Evolutionary conservation across 2,888 invertebrate genomes (phyloP).

Genomic region (Dasysyrphus albostriatus): DNA sequence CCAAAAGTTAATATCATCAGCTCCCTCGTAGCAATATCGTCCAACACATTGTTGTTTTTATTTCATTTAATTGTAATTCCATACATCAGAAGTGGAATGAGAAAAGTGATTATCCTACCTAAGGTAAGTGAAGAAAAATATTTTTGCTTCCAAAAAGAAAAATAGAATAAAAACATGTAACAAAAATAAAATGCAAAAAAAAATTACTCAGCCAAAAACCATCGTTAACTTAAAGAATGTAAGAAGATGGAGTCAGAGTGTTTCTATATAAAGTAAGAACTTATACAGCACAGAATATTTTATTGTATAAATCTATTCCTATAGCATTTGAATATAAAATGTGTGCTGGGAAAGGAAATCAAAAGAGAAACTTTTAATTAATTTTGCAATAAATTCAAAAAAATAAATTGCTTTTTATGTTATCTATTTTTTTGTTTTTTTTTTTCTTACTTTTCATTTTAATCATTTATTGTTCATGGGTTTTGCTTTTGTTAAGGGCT

Average conservation of each 20-base stretch:
- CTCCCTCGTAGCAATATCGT: neutral
- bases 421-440: constrained; percentile 46
- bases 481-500: neutral
- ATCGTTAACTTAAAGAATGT: constrained; percentile 19
- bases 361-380: constrained; percentile 76
- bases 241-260: neutral
- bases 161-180: neutral
- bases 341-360: constrained; percentile 61
- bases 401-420: constrained; percentile 74
- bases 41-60: neutral
- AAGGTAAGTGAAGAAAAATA: constrained; percentile 1
- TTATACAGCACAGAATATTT: neutral
- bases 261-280: neutral
- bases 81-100: neutral
- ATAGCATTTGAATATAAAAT: constrained; percentile 51
- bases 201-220: constrained; percentile 1
- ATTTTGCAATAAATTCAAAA: constrained; percentile 75
- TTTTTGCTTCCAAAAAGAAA: neutral
- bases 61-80: neutral
- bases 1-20: too few species aligned
- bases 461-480: constrained; percentile 28
- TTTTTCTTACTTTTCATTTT: constrained; percentile 9
- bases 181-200: neutral
- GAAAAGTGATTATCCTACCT: neutral
- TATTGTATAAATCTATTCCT: too few species aligned